Base-by-base conservation (phyloP, 2,113 vertebrate genomes). In the Sceloporus undulatus region DNA sequence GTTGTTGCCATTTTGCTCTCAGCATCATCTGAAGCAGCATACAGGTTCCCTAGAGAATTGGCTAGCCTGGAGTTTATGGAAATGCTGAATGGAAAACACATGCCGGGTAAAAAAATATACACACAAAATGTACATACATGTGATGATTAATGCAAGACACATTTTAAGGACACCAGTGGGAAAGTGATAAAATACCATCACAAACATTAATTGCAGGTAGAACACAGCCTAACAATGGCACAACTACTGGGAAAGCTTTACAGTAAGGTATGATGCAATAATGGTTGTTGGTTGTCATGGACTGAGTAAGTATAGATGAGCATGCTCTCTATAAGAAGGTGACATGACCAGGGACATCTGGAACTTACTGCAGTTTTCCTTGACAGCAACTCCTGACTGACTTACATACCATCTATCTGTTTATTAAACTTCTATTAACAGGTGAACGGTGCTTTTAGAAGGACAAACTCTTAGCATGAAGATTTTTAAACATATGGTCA, bases 21-120 rank as follows among this genome's bases (percentile, higher is more conserved):
- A 74, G 96, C 94, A 89, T 97, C 97, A 62, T 97, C 94, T 23
- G 97, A 91, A 52, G 94, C 95, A 71, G 94, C 94, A 16, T 98
- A 98, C 94, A 99, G 96, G 96, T 98, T 98, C 91, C 98, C 97
- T 94, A 99, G 97, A 86, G 98, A 99, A 96, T 95, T 98, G 96
- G 98, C 98, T 97, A 99, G 97, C 93, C 98, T 97, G 84, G 98
- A 98, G 97, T 97, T 97, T 93, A 98, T 96, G 93, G 97, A 97
- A 95, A 97, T 87, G 96, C 98, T 98, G 95, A 91, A 94, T 90
- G 89, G 95, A 90, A 95, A 94, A 96, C 93, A 97, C 88, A 95
- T 84, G 93, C 0, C 71, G 87, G 91, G 89, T 86, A 90, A 92
- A 89, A 90, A 71, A 71, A 71, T 29, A 71, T 66, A 96, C 0